Evolutionary conservation across 2,113 vertebrate genomes (phyloP).

Genomic region (Bujurquina vittata): DNA sequence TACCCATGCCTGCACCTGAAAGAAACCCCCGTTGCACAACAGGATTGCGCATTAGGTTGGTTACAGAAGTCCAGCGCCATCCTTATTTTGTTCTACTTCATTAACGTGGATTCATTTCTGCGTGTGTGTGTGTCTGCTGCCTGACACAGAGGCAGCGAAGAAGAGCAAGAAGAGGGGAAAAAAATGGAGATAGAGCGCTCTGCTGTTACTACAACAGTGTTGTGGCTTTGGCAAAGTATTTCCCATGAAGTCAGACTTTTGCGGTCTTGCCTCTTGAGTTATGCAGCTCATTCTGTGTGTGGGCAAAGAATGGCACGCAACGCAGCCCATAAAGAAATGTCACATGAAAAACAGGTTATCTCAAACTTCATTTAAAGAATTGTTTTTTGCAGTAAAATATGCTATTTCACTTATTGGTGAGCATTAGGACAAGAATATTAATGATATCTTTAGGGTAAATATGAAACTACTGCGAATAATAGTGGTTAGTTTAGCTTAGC

Average conservation of each 20-base stretch:
- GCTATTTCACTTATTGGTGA: background rate
- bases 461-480: background rate
- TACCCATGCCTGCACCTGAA: conserved; percentile 76
- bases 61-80: conserved; percentile 17
- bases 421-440: background rate
- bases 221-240: conserved; percentile 44
- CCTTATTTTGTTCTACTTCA: conserved; percentile 76
- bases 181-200: conserved; percentile 6
- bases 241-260: conserved; percentile 44
- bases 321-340: background rate
- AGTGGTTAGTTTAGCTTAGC: background rate
- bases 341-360: background rate
- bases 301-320: conserved; percentile 39
- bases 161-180: background rate
- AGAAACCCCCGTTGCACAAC: conserved; percentile 68
- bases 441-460: background rate
- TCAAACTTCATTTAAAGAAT: background rate
- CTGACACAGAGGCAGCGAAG: conserved; percentile 22
- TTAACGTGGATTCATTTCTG: conserved; percentile 64
- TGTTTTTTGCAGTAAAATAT: background rate
- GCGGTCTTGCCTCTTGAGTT: conserved; percentile 18
- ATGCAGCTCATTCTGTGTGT: conserved; percentile 21
- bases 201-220: conserved; percentile 33
- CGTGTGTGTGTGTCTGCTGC: conserved; percentile 30
- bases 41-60: conserved; percentile 46